These are phyloP conservation scores for Oscheius myriophilus DNA, from an alignment of 2,888 invertebrate genomes.

Conservation along the genomic window DNA sequence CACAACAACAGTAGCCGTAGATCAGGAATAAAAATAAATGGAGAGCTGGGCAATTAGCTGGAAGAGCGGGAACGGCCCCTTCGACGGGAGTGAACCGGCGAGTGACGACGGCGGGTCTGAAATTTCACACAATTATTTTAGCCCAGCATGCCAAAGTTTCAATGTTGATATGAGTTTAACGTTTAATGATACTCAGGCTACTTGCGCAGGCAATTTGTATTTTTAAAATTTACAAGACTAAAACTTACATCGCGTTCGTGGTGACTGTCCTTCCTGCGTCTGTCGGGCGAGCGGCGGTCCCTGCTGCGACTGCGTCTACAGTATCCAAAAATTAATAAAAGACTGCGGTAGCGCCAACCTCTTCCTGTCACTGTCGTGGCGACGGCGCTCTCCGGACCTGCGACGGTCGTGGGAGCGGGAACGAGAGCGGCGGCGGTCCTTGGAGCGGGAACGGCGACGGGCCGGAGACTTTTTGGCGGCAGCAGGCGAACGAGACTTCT, in stretches of 20 bases:
- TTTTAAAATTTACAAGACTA: too few relatives aligned
- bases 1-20: too few relatives aligned
- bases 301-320: not conserved
- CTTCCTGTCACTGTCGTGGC: not conserved
- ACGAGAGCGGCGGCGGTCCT: slow-evolving; percentile 8
- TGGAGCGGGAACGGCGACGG: slow-evolving; percentile 11
- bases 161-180: too few relatives aligned
- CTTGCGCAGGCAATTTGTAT: too few relatives aligned
- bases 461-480: slow-evolving; percentile 1
- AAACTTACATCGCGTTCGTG: slow-evolving; percentile 8
- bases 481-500: not conserved
- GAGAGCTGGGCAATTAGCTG: slow-evolving; percentile 7
- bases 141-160: too few relatives aligned
- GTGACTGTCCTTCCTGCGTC: slow-evolving; percentile 10
- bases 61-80: slow-evolving; percentile 19
- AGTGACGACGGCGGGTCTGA: slow-evolving; percentile 13
- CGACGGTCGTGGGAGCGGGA: not conserved
- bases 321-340: not conserved
- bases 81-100: slow-evolving; percentile 4
- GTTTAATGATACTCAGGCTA: too few relatives aligned
- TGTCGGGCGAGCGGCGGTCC: not conserved
- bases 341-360: not conserved
- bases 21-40: too few relatives aligned
- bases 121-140: too few relatives aligned
- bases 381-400: slow-evolving; percentile 1